Evolutionary conservation across 2,797 vertebrate genomes (phyloP).

Genomic region (Manis crassicaudata): DNA sequence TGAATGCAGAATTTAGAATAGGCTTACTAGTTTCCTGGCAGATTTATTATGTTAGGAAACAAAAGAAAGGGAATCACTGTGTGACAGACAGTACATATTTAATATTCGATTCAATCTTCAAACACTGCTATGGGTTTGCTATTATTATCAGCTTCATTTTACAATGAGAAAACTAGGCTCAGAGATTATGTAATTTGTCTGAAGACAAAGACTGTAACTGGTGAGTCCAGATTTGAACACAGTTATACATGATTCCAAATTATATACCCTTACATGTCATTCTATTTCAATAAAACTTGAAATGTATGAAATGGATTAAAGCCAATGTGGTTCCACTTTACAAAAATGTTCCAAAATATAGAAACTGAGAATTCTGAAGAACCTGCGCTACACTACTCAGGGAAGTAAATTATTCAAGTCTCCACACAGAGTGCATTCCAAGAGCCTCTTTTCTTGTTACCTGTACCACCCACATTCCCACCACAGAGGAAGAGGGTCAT

Average conservation of each 20-base stretch:
- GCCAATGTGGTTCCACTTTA: background rate
- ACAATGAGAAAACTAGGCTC: background rate
- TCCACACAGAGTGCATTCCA: background rate
- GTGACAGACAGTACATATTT: background rate
- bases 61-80: background rate
- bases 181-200: background rate
- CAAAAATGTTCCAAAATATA: background rate
- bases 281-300: background rate
- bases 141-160: conserved; percentile 30
- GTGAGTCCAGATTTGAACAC: background rate
- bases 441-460: background rate
- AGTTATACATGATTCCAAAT: background rate
- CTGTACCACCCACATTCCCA: background rate
- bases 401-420: background rate
- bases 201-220: background rate
- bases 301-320: background rate
- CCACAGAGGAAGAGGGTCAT: background rate
- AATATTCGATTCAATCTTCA: conserved; percentile 24
- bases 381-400: background rate
- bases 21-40: background rate
- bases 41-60: background rate
- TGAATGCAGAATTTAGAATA: conserved; percentile 41
- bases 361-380: background rate
- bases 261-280: background rate
- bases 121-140: background rate